Evolutionary conservation across 1,140 invertebrate species (phyloP).

Genomic region (Trypoxylus dichotomus): DNA sequence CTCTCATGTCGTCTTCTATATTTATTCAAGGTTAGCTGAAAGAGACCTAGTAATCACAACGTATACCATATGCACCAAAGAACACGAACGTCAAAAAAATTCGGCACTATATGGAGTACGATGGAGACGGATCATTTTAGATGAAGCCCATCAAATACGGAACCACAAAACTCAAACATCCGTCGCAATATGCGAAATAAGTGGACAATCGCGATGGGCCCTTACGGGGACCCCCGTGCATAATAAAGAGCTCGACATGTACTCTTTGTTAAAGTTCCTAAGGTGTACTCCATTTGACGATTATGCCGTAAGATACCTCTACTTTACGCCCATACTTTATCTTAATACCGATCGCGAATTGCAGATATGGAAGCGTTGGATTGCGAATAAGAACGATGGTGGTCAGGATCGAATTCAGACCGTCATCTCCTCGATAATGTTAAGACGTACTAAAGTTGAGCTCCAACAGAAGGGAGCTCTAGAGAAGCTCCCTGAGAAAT

Average conservation of each 20-base stretch:
- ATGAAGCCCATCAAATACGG: slow-evolving; percentile 90
- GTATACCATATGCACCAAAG: slow-evolving; percentile 62
- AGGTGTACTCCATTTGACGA: slow-evolving; percentile 86
- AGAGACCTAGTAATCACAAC: slow-evolving; percentile 79
- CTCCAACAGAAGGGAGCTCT: slow-evolving; percentile 63
- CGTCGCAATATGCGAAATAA: slow-evolving; percentile 68
- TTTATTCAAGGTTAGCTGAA: slow-evolving; percentile 56
- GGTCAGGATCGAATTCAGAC: slow-evolving; percentile 74
- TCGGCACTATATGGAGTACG: slow-evolving; percentile 64
- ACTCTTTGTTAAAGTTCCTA: slow-evolving; percentile 83
- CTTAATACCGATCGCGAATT: not conserved
- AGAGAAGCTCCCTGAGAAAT: slow-evolving; percentile 67
- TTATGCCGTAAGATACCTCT: slow-evolving; percentile 56
- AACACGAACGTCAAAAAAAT: slow-evolving; percentile 57
- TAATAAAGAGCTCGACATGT: slow-evolving; percentile 89
- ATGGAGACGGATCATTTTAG: slow-evolving; percentile 87
- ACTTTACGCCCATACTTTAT: not conserved
- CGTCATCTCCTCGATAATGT: slow-evolving; percentile 77
- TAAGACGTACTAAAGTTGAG: slow-evolving; percentile 83
- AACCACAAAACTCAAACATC: slow-evolving; percentile 82
- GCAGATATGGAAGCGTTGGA: slow-evolving; percentile 70
- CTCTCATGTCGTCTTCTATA: not conserved
- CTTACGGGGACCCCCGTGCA: slow-evolving; percentile 95
- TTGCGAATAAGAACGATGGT: slow-evolving; percentile 73
- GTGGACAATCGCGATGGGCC: slow-evolving; percentile 72